phyloP scores from a whole-genome alignment of 2,113 vertebrate genomes.

The Rhea pennata region DNA sequence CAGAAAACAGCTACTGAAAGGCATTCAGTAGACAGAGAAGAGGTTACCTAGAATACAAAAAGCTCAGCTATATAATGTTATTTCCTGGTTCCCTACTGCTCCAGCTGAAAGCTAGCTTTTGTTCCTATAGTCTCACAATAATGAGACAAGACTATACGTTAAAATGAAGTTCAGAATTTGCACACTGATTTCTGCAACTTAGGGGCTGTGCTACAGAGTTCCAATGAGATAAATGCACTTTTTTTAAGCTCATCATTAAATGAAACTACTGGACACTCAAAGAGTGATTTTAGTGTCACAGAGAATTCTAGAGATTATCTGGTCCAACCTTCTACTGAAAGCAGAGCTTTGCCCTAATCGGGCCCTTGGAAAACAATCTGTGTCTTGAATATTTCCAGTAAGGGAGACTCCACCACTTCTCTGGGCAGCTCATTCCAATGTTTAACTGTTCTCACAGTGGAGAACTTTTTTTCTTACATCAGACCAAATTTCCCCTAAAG shows the following conservation, averaged over 20 bases:
- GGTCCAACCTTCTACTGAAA: background rate
- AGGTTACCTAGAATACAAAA: too few relatives aligned
- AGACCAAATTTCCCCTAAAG: background rate
- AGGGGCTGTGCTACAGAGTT: background rate
- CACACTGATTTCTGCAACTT: background rate
- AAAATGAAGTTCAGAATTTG: background rate
- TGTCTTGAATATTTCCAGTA: too few relatives aligned
- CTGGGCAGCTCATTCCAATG: background rate
- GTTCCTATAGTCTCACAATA: background rate
- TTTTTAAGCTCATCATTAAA: background rate
- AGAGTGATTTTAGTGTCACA: background rate
- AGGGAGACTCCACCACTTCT: background rate
- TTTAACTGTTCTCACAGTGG: background rate
- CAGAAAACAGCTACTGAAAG: too few relatives aligned
- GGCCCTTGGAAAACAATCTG: too few relatives aligned
- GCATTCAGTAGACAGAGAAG: too few relatives aligned
- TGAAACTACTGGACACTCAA: background rate
- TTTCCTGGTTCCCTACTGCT: background rate
- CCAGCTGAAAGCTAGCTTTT: background rate
- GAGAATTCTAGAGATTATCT: background rate
- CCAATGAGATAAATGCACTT: background rate
- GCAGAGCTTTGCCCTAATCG: background rate
- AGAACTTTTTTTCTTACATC: background rate
- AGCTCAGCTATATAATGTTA: background rate
- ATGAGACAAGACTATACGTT: background rate